phyloP scores from a whole-genome alignment of 2,797 vertebrate species.

The Oreonectes daqikongensis region DNA sequence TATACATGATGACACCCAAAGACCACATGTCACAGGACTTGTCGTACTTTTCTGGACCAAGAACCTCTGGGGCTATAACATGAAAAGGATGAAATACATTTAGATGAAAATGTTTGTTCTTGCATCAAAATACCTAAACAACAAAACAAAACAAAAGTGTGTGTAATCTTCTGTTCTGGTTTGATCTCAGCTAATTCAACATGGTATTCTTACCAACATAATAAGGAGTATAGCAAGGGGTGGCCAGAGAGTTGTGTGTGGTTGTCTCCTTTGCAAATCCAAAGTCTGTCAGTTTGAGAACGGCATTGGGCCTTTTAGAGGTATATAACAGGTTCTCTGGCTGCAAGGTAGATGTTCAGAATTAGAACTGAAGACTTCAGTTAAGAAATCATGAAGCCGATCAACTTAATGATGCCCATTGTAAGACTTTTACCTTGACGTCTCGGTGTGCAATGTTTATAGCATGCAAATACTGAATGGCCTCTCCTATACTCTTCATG shows the following conservation, averaged over 20 bases:
- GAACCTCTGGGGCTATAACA: slow-evolving; percentile 88
- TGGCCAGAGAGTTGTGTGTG: slow-evolving; percentile 93
- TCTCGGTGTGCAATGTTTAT: slow-evolving; percentile 97
- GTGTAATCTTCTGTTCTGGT: not conserved
- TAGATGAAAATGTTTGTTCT: not conserved
- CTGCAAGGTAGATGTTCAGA: slow-evolving; percentile 69
- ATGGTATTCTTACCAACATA: slow-evolving; percentile 88
- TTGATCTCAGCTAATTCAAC: not conserved
- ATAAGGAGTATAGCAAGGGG: slow-evolving; percentile 97
- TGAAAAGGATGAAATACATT: slow-evolving; percentile 17
- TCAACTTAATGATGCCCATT: not conserved
- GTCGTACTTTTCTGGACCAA: slow-evolving; percentile 97
- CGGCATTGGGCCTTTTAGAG: slow-evolving; percentile 85
- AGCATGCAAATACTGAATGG: slow-evolving; percentile 93
- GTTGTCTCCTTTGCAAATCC: slow-evolving; percentile 99
- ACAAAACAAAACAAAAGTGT: not conserved
- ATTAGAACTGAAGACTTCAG: not conserved
- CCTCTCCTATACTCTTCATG: slow-evolving; percentile 97
- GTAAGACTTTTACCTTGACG: slow-evolving; percentile 84
- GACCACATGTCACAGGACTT: slow-evolving; percentile 99
- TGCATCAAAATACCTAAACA: not conserved
- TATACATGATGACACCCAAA: slow-evolving; percentile 98
- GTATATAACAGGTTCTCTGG: slow-evolving; percentile 97
- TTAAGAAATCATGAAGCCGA: not conserved
- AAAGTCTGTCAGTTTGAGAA: slow-evolving; percentile 97